Percentiles rank a stretch among this genome's conserved stretches.
phyloP scores from a whole-genome alignment of 2,888 invertebrate species.

The Frankliniella fusca region DNA sequence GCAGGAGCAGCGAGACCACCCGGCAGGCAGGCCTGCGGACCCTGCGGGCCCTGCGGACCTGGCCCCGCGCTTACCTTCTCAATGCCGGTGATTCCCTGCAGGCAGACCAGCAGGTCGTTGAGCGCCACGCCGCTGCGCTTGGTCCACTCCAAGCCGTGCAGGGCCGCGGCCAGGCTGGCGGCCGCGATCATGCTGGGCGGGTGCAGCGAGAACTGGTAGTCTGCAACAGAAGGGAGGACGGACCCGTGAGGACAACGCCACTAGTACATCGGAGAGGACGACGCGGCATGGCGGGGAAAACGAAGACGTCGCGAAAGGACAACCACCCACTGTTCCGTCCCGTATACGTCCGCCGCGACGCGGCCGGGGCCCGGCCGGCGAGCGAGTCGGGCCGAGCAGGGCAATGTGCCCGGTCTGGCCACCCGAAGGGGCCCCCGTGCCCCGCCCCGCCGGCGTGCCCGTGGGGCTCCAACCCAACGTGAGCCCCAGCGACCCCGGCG shows the following conservation, averaged over 20 bases:
- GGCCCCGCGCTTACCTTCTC: conserved; percentile 64
- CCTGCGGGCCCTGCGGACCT: conserved; percentile 15
- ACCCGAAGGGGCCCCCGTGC: conserved; percentile 28
- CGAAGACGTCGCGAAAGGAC: too few relatives aligned
- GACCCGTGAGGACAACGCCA: background rate
- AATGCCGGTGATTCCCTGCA: conserved; percentile 78
- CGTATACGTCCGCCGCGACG: background rate
- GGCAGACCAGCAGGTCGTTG: conserved; percentile 59
- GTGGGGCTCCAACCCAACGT: too few relatives aligned
- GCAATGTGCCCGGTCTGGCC: background rate
- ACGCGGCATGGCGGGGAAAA: too few relatives aligned
- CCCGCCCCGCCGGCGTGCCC: background rate
- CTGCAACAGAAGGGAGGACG: conserved; percentile 55
- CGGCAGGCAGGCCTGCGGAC: too few relatives aligned
- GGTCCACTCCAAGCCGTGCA: conserved; percentile 70
- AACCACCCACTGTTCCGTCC: background rate
- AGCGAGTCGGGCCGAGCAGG: conserved; percentile 28
- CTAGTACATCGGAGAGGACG: background rate
- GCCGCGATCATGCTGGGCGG: conserved; percentile 88
- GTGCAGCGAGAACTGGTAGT: conserved; percentile 83
- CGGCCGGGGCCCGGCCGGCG: background rate
- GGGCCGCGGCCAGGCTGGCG: conserved; percentile 81
- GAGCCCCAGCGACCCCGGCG: too few relatives aligned
- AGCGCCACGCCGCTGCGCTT: conserved; percentile 61
- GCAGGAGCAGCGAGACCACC: too few relatives aligned